Conservation (phyloP, 2,113 vertebrate species). For the Clarias batrachus region DNA sequence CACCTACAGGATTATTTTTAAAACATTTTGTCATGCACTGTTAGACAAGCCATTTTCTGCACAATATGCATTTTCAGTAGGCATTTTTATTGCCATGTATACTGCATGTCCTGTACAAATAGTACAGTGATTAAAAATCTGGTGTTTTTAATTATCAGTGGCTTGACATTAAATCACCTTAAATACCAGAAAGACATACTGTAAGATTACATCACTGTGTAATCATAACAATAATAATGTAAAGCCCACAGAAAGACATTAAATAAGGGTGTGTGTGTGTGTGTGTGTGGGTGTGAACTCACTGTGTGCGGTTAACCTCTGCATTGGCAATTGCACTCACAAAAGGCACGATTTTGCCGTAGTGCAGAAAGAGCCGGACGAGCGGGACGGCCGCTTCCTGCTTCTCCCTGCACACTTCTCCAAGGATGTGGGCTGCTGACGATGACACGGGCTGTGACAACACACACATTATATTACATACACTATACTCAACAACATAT, state of each 20-base stretch:
- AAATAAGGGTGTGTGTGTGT: neutral
- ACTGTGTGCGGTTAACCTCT: slow-evolving; percentile 97
- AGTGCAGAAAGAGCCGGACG: slow-evolving; percentile 92
- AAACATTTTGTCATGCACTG: neutral
- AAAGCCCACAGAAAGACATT: neutral
- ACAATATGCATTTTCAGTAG: neutral
- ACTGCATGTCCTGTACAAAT: neutral
- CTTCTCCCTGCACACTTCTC: slow-evolving; percentile 96
- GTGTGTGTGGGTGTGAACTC: slow-evolving; percentile 66
- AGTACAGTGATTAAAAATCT: neutral
- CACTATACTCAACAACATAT: neutral
- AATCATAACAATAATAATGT: neutral
- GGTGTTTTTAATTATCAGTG: neutral
- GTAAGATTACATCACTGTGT: neutral
- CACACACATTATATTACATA: neutral
- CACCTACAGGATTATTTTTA: neutral
- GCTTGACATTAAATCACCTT: neutral
- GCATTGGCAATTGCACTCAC: slow-evolving; percentile 92
- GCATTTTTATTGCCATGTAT: neutral
- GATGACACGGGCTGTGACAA: slow-evolving; percentile 86
- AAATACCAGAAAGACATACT: neutral
- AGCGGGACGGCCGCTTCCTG: slow-evolving; percentile 95
- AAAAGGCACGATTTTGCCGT: slow-evolving; percentile 93
- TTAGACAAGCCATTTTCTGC: neutral
- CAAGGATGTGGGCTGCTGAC: slow-evolving; percentile 88